Evolutionary conservation across 92 coral and sea anemone genomes (phyloP).

Genomic region (Umimayanthus kanabou): DNA sequence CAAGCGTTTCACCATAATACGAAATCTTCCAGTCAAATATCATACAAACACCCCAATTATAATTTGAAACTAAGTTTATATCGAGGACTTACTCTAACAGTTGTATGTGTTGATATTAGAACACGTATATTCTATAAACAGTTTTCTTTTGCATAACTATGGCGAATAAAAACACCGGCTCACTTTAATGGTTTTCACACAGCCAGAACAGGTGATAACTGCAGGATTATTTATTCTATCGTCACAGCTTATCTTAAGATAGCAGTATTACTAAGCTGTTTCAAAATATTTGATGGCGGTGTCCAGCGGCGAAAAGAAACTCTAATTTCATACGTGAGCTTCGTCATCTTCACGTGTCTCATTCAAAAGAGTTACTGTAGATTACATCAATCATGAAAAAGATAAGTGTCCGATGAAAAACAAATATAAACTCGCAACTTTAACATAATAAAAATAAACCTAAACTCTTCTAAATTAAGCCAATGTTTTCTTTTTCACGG

Average conservation of each 20-base stretch:
- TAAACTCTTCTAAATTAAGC: background rate
- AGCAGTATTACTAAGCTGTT: background rate
- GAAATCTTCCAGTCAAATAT: too few species aligned
- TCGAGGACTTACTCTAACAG: too few species aligned
- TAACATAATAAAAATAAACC: too few species aligned
- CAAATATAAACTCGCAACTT: background rate
- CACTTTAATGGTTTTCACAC: background rate
- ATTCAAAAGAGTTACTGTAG: background rate
- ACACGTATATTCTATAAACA: background rate
- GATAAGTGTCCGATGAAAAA: background rate
- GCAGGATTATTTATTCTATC: background rate
- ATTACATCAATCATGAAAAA: too few species aligned
- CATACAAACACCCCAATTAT: background rate
- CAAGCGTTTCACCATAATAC: background rate
- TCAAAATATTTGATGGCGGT: background rate
- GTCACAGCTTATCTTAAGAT: too few species aligned
- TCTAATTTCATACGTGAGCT: background rate
- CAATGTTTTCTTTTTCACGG: background rate
- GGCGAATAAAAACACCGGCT: background rate
- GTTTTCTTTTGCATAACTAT: background rate
- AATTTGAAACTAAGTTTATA: too few species aligned
- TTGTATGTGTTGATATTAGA: too few species aligned
- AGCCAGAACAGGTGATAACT: background rate
- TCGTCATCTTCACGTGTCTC: background rate
- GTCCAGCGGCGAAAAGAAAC: background rate